phyloP scores from a whole-genome alignment of 2,888 invertebrate species.

The Scaptomyza reducta region DNA sequence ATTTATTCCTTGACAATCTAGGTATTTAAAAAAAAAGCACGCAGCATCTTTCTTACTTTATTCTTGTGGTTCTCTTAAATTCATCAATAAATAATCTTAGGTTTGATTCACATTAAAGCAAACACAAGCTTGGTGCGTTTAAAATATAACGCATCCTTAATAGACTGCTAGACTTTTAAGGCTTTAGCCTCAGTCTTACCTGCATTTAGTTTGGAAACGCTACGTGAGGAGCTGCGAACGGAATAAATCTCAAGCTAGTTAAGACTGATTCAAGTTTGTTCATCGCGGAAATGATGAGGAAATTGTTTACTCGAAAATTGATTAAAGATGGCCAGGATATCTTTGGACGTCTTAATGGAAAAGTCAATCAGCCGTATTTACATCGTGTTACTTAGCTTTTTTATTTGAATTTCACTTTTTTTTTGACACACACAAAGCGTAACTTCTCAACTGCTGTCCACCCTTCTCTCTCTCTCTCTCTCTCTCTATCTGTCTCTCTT shows the following conservation, averaged over 20 bases:
- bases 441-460: slow-evolving; percentile 32
- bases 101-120: neutral
- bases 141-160: neutral
- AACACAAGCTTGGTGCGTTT: neutral
- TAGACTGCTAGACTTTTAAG: neutral
- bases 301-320: slow-evolving; percentile 71
- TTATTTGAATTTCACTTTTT: slow-evolving; percentile 60
- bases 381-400: slow-evolving; percentile 33
- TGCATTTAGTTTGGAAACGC: neutral
- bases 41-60: too few species aligned
- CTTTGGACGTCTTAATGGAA: slow-evolving; percentile 42
- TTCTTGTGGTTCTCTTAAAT: too few species aligned
- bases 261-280: slow-evolving; percentile 18
- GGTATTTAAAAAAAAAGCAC: too few species aligned
- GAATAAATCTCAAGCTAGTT: slow-evolving; percentile 8
- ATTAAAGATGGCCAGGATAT: slow-evolving; percentile 63
- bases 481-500: too few species aligned
- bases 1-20: too few species aligned
- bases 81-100: neutral
- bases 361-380: slow-evolving; percentile 41
- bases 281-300: slow-evolving; percentile 64
- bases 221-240: neutral
- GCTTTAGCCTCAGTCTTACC: neutral
- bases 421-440: slow-evolving; percentile 33
- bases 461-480: neutral